Percentiles rank a stretch among this genome's conserved stretches.
Evolutionary conservation across 2,888 invertebrate genomes (phyloP).

Genomic region (Schizotus pectinicornis): DNA sequence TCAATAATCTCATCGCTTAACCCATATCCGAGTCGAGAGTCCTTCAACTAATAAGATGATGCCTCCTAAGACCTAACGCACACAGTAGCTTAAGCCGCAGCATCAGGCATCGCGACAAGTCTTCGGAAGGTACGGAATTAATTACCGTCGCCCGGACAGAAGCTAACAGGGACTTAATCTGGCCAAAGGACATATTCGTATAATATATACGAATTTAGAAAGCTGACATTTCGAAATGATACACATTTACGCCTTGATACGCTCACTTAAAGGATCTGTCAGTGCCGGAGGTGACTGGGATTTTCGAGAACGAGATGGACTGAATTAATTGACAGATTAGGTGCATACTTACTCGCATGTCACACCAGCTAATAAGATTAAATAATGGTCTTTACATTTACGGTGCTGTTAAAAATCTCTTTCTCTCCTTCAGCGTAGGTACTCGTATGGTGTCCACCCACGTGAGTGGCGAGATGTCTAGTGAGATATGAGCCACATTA

Average conservation of each 20-base stretch:
- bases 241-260: background rate
- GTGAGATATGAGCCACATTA: slow-evolving; percentile 44
- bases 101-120: slow-evolving; percentile 3
- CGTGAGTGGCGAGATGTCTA: slow-evolving; percentile 39
- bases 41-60: slow-evolving; percentile 20
- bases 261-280: background rate
- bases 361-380: slow-evolving; percentile 4
- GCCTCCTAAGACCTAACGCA: slow-evolving; percentile 16
- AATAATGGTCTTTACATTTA: background rate
- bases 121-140: slow-evolving; percentile 17
- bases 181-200: slow-evolving; percentile 11
- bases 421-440: too few relatives aligned
- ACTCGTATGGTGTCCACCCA: slow-evolving; percentile 29
- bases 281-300: background rate
- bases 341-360: background rate
- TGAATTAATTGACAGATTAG: slow-evolving; percentile 9
- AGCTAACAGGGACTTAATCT: slow-evolving; percentile 22
- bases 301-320: background rate
- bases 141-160: slow-evolving; percentile 21
- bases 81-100: slow-evolving; percentile 23
- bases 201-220: slow-evolving; percentile 8
- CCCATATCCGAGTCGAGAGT: slow-evolving; percentile 3
- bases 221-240: slow-evolving; percentile 2
- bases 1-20: slow-evolving; percentile 25
- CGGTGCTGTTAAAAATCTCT: background rate